These are phyloP conservation scores for Macaria liturata DNA, from an alignment of 2,888 invertebrate species.

Conservation along the genomic window DNA sequence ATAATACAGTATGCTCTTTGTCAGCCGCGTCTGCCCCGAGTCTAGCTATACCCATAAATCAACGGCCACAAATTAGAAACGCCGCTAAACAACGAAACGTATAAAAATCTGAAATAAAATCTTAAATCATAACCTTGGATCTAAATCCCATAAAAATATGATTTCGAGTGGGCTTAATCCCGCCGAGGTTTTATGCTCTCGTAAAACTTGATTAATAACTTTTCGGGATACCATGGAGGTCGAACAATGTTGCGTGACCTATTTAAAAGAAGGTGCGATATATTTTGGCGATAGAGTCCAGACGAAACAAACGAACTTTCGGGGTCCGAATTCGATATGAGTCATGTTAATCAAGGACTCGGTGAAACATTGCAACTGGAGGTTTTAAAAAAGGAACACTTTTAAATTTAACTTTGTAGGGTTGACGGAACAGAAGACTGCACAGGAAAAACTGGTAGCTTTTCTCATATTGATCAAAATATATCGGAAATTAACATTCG, in stretches of 20 bases:
- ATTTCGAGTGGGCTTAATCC: conserved; percentile 76
- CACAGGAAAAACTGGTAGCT: no score
- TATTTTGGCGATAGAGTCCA: conserved; percentile 71
- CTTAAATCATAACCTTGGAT: conserved; percentile 74
- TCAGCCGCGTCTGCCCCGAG: conserved; percentile 58
- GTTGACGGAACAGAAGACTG: not conserved
- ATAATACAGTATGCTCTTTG: conserved; percentile 24
- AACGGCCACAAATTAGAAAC: conserved; percentile 73
- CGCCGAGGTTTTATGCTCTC: conserved; percentile 73
- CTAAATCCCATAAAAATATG: conserved; percentile 81
- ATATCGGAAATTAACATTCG: no score
- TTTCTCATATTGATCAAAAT: no score
- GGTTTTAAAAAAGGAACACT: conserved; percentile 6
- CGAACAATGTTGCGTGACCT: conserved; percentile 75
- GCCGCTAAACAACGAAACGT: conserved; percentile 62
- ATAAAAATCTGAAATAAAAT: conserved; percentile 54
- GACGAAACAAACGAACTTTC: conserved; percentile 61
- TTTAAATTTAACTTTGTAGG: conserved; percentile 1
- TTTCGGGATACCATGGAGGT: conserved; percentile 52
- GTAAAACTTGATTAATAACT: conserved; percentile 80
- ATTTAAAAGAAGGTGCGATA: conserved; percentile 61
- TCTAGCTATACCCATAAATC: conserved; percentile 75
- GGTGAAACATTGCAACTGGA: conserved; percentile 24
- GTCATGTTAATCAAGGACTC: conserved; percentile 50
- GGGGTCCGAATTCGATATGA: conserved; percentile 44